These are phyloP conservation scores for Gastrophryne carolinensis DNA, from an alignment of 2,797 vertebrate species.

Conservation along the genomic window DNA sequence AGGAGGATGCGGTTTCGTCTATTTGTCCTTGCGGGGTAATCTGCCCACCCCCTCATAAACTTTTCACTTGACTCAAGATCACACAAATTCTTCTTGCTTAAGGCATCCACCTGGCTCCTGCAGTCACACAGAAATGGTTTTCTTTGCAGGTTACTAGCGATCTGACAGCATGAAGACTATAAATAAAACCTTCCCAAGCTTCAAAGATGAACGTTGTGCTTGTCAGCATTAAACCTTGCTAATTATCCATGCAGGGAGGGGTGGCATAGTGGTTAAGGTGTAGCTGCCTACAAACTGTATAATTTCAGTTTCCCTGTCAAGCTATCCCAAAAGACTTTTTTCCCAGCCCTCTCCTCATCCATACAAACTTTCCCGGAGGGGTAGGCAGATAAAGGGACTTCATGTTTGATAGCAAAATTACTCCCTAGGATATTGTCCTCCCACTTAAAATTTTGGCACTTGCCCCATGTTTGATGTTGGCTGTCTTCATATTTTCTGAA, in stretches of 20 bases:
- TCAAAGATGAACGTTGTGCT: conserved; percentile 43
- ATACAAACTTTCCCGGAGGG: conserved; percentile 5
- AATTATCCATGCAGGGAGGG: conserved; percentile 39
- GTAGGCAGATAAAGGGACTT: conserved; percentile 37
- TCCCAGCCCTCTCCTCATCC: not conserved
- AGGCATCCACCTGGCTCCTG: conserved; percentile 49
- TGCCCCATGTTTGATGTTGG: not conserved
- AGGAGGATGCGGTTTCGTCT: not conserved
- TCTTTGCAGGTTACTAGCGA: conserved; percentile 6
- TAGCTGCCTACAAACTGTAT: conserved; percentile 12
- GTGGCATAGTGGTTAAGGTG: conserved; percentile 7
- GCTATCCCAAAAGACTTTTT: conserved; percentile 6
- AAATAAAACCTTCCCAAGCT: conserved; percentile 36
- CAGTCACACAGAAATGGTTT: conserved; percentile 18
- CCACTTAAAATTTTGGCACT: conserved; percentile 14
- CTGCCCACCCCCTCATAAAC: conserved; percentile 28
- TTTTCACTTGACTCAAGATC: conserved; percentile 12
- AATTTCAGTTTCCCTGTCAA: conserved; percentile 18
- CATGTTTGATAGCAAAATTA: conserved; percentile 18
- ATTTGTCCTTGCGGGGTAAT: conserved; percentile 42
- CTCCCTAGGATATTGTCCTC: not conserved
- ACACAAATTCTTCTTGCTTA: conserved; percentile 31
- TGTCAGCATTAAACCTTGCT: conserved; percentile 40
- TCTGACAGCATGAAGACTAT: conserved; percentile 40
- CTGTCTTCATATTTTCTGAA: too few relatives aligned